Percentiles rank a stretch among this genome's conserved stretches.
phyloP scores from a whole-genome alignment of 2,113 vertebrate genomes.

The Ploceus nigricollis region DNA sequence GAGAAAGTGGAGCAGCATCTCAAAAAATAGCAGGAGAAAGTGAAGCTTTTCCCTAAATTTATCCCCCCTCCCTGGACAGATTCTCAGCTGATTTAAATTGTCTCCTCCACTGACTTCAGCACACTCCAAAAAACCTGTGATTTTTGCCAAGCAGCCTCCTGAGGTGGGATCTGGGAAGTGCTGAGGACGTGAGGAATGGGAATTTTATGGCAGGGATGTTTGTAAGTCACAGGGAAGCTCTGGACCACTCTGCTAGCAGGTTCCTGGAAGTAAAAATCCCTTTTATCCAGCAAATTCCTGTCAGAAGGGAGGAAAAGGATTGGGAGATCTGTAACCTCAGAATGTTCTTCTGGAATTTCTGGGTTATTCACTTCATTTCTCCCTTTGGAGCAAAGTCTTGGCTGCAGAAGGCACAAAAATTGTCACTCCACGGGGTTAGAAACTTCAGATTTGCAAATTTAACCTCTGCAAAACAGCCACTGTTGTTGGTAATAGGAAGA shows the following conservation, averaged over 20 bases:
- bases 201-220: rapidly evolving
- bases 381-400: neutral
- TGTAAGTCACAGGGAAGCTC: neutral
- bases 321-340: rapidly evolving
- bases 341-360: neutral
- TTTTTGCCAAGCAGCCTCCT: neutral
- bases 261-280: neutral
- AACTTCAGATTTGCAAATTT: neutral
- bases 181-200: rapidly evolving
- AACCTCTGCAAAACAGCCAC: neutral
- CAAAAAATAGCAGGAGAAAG: neutral
- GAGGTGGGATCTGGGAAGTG: neutral
- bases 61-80: neutral
- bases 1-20: neutral
- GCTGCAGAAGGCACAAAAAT: neutral
- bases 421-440: neutral
- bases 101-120: neutral
- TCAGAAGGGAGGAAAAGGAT: neutral
- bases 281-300: neutral
- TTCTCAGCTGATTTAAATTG: neutral
- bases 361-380: neutral
- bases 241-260: rapidly evolving
- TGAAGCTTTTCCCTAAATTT: neutral
- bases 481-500: neutral
- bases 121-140: neutral